phyloP scores from a whole-genome alignment of 2,888 invertebrate genomes.

The Mamestra brassicae region DNA sequence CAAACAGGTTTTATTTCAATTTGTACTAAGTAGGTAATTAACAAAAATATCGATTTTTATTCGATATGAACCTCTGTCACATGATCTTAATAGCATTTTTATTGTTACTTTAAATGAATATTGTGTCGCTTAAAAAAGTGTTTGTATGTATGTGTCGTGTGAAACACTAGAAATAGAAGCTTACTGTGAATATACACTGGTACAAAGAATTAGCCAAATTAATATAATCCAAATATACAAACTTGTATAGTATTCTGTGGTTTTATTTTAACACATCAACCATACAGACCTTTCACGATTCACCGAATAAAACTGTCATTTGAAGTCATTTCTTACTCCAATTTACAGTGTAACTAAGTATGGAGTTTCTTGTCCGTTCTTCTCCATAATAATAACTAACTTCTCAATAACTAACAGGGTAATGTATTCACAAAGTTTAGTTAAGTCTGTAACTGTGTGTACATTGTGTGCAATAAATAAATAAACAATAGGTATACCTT shows the following conservation, averaged over 20 bases:
- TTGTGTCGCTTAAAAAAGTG: slow-evolving; percentile 14
- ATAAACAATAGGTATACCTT: too few relatives aligned
- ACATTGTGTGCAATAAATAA: too few relatives aligned
- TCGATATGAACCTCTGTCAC: slow-evolving; percentile 18
- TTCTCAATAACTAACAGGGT: too few relatives aligned
- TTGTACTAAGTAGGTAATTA: not conserved
- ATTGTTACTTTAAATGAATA: slow-evolving; percentile 23
- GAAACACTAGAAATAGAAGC: slow-evolving; percentile 55
- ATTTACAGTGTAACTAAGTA: too few relatives aligned
- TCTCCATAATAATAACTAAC: too few relatives aligned
- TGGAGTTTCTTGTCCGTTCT: too few relatives aligned
- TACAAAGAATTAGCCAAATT: slow-evolving; percentile 83
- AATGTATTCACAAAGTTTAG: too few relatives aligned
- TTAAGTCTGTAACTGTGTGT: too few relatives aligned
- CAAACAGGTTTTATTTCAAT: not conserved
- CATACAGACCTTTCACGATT: not conserved
- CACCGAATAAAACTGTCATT: too few relatives aligned
- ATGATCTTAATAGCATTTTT: slow-evolving; percentile 37
- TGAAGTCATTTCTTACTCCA: too few relatives aligned
- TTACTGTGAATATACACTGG: slow-evolving; percentile 69
- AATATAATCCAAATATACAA: slow-evolving; percentile 76
- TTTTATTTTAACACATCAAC: slow-evolving; percentile 40
- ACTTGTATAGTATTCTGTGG: slow-evolving; percentile 57
- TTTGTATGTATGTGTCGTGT: slow-evolving; percentile 52
- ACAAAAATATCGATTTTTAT: not conserved